Base-by-base conservation (phyloP, 2,888 invertebrate species). In the Melanostoma scalare region DNA sequence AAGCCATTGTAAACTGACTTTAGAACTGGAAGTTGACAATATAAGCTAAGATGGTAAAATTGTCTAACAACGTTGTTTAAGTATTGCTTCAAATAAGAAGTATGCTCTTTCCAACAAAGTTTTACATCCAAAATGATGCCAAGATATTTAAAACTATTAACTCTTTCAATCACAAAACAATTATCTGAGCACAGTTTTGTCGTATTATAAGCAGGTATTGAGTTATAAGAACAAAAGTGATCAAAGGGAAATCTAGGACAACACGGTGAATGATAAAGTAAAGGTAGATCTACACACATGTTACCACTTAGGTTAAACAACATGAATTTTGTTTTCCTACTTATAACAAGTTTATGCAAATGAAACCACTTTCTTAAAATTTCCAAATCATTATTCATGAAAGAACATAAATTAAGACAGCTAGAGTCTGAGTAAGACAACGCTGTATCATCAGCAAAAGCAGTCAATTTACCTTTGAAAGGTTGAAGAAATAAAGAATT, bases 401-500 rank as follows among this genome's bases (percentile, higher is more conserved):
- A 9, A 42, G 42, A 42, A 42, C 42, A 42, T 42, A 42, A 42
- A 42, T 42, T 42, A 42, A 42, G 42, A 42, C 9, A 42, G 42
- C 42, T 42, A 9, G 9, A 6, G 9, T 42, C 42, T 9, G 42
- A 42, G 42, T 42, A 42, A 42, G 42, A 42, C 9, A 42, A 42
- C 42, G 42, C 42, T 42, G 50, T 50, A 20, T 50, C 50, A n/a
- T 50, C 50, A 50, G 50, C 61, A 6, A 61, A 33, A 48, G 31
- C 58, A 30, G 60, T 60, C n/a, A 60, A 33, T 60, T 58, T 58
- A 86, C 85, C 68, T 85, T 58, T 58, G 40, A 58, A 58, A 40
- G 38, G 38, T 20, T 58, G 58, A 42, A 58, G 36, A 30, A 46
- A 60, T 31, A 46, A 33, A 9, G 44, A 60, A 40, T 60, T 60